Evolutionary conservation across 2,888 invertebrate species (phyloP).

Genomic region (Synergus umbraculus): DNA sequence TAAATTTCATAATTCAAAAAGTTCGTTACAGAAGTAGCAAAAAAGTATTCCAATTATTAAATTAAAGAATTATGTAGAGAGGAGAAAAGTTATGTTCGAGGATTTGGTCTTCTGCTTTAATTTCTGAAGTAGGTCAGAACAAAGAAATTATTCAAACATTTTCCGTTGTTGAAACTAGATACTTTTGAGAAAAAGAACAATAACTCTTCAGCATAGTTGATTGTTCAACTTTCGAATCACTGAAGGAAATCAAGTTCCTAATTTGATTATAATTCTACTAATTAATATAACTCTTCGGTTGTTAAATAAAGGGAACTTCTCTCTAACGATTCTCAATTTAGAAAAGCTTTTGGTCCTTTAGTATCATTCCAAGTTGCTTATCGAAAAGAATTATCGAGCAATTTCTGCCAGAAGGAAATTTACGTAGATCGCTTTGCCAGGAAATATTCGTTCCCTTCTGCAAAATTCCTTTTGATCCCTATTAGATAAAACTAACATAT

Average conservation of each 20-base stretch:
- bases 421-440: slow-evolving; percentile 30
- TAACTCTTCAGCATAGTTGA: background rate
- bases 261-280: background rate
- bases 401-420: slow-evolving; percentile 21
- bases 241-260: background rate
- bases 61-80: background rate
- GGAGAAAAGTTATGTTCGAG: background rate
- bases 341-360: slow-evolving; percentile 18
- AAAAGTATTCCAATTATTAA: too few species aligned
- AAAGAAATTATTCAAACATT: slow-evolving; percentile 11
- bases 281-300: background rate
- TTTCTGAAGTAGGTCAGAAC: background rate
- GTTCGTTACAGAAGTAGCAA: too few species aligned
- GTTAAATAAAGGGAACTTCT: background rate
- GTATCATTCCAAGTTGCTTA: slow-evolving; percentile 16
- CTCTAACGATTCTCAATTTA: background rate
- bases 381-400: slow-evolving; percentile 29
- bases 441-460: slow-evolving; percentile 15
- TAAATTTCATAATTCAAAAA: too few species aligned
- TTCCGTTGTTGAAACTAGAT: background rate
- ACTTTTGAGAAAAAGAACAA: slow-evolving; percentile 8
- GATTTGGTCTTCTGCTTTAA: background rate
- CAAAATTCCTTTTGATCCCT: slow-evolving; percentile 15
- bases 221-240: background rate
- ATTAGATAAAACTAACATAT: slow-evolving; percentile 18